Base-by-base conservation (phyloP, 1,140 invertebrate genomes). In the Ectropis grisescens region DNA sequence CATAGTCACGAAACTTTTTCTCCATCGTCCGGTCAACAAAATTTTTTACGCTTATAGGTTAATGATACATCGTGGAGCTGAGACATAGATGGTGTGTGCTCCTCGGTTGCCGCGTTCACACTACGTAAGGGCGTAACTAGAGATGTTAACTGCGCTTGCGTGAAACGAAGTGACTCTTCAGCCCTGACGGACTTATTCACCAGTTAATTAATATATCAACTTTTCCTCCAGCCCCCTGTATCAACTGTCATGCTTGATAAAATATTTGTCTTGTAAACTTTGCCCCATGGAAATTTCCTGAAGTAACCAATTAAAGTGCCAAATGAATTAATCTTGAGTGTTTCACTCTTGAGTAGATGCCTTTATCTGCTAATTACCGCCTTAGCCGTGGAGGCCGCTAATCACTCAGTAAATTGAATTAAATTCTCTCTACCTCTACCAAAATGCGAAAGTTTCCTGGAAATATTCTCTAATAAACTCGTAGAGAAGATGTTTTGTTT, bases 191-290 rank as follows among this genome's bases (percentile, higher is more conserved):
- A 72, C 67, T 76, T 74, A 71, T 74, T 75, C 61, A 60, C 51
- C 48, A 75, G 64, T 80, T 80, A 80, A 76, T 80, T 80, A 80
- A 80, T 80, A 76, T 76, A 76, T 80, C 71, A 80, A 80, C 71
- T 80, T 80, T 74, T 72, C 68, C 50, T 39, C 40, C 48, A 56
- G 54, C 58, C 58, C 57, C 53, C 43, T 50, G 49, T 66, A 70
- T 71, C 60, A 76, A 68, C 58, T 47, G 59, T 61, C 55, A 54
- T 56, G 49, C 45, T 66, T 74, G 68, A 71, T 79, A 74, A 75
- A 75, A 78, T 71, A 76, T 76, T 76, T 60, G 51, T 52, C 47
- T 61, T 57, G 55, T 50, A 56, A 43, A 62, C 51, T 53, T 40
- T 38, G 10, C 49, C 45, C 41, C 33, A 29, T 29, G 28, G 24